Conservation (phyloP, 2,113 vertebrate species). For the Pica pica region DNA sequence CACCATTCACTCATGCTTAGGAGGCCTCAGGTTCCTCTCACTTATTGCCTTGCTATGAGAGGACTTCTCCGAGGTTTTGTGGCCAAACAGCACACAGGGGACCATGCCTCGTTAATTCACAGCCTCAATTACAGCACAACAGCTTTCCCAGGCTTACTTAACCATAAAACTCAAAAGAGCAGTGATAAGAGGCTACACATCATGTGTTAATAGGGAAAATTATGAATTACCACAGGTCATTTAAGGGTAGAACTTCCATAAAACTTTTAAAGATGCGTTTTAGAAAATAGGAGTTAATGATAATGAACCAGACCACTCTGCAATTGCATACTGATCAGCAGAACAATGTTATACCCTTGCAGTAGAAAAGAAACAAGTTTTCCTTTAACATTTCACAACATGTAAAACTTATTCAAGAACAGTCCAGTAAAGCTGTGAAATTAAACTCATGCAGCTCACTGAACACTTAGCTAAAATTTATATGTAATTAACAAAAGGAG, state of each 20-base stretch:
- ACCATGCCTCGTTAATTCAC: background rate
- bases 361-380: background rate
- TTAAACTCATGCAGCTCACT: background rate
- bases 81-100: background rate
- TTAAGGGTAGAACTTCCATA: background rate
- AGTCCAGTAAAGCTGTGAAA: background rate
- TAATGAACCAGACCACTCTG: background rate
- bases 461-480: background rate
- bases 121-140: background rate
- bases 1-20: background rate
- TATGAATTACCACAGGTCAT: background rate
- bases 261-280: background rate
- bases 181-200: background rate
- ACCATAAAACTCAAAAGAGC: background rate
- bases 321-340: background rate
- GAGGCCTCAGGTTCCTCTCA: background rate
- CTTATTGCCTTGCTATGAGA: fast-evolving
- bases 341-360: background rate
- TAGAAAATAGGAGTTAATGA: background rate
- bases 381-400: background rate
- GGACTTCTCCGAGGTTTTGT: background rate
- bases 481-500: background rate
- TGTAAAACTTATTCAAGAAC: background rate
- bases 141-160: background rate
- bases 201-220: background rate